A percentile compares a stretch with the other conserved stretches of the same genome.
Evolutionary conservation across 2,888 invertebrate species (phyloP).

Genomic region (Netelia fuscicornis): DNA sequence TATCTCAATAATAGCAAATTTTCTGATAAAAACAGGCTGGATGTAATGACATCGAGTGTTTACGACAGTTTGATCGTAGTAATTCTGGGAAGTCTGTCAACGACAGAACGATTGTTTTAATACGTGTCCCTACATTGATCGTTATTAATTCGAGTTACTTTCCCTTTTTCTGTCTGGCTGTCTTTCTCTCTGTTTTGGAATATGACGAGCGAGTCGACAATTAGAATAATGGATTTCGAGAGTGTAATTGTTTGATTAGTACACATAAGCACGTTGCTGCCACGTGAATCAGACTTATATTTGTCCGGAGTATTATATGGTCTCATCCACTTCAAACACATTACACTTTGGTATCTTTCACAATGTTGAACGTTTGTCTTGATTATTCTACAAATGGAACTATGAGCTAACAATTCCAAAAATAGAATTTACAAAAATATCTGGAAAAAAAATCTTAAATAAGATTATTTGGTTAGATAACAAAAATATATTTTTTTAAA

Average conservation of each 20-base stretch:
- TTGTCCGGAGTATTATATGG: neutral
- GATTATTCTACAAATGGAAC: too few relatives aligned
- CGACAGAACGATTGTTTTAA: conserved; percentile 19
- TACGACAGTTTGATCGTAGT: conserved; percentile 6
- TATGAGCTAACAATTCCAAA: too few relatives aligned
- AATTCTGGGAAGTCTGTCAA: conserved; percentile 14
- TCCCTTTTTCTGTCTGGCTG: neutral
- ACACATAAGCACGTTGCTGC: neutral
- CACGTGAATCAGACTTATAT: conserved; percentile 9
- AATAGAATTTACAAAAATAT: too few relatives aligned
- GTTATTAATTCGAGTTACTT: neutral
- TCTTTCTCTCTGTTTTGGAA: neutral
- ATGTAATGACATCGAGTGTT: conserved; percentile 26
- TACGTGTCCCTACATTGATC: neutral
- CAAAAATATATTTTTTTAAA: too few relatives aligned
- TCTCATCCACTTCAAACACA: neutral
- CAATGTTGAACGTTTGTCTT: neutral
- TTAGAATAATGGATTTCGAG: conserved; percentile 44
- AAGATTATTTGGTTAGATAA: too few relatives aligned
- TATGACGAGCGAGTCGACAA: conserved; percentile 31
- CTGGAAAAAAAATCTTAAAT: too few relatives aligned
- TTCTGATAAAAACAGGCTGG: conserved; percentile 28
- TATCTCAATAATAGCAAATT: conserved; percentile 31
- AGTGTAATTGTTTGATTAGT: conserved; percentile 27
- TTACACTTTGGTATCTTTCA: neutral